phyloP scores from a whole-genome alignment of 2,797 vertebrate species.

The Podarcis lilfordi region DNA sequence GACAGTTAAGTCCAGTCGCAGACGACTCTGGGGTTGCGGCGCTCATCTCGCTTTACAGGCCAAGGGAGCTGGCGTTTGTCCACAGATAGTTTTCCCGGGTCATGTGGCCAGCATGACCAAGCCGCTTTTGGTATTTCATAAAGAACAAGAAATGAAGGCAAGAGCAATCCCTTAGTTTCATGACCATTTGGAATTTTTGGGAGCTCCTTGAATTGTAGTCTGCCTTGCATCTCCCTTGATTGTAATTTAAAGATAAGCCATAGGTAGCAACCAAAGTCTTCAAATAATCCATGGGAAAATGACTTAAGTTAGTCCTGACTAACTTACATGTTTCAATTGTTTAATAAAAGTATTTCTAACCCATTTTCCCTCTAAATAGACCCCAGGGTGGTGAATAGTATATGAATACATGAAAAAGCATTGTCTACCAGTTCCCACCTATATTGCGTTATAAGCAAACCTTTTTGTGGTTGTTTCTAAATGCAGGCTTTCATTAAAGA shows the following conservation, averaged over 20 bases:
- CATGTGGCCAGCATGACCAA: too few relatives aligned
- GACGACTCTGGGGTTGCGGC: too few relatives aligned
- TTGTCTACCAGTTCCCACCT: background rate
- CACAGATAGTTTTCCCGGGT: too few relatives aligned
- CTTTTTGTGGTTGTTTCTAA: slow-evolving; percentile 65
- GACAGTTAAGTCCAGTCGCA: too few relatives aligned
- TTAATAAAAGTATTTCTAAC: too few relatives aligned
- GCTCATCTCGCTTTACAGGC: too few relatives aligned
- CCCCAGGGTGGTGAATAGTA: background rate
- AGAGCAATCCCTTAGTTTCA: slow-evolving; percentile 6
- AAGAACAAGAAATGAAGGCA: background rate
- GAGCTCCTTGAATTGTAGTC: background rate
- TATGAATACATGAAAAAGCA: background rate
- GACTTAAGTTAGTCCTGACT: too few relatives aligned
- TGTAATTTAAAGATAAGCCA: background rate
- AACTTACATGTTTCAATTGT: too few relatives aligned
- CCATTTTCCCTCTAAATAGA: too few relatives aligned
- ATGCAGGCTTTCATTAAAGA: slow-evolving; percentile 94
- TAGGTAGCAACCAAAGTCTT: background rate
- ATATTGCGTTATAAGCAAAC: slow-evolving; percentile 3
- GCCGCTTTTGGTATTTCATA: background rate
- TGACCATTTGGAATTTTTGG: background rate
- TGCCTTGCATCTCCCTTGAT: background rate
- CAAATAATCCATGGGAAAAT: background rate
- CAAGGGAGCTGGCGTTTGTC: accelerated